Evolutionary conservation across 2,797 vertebrate genomes (phyloP).

Genomic region (Falco novaeseelandiae): DNA sequence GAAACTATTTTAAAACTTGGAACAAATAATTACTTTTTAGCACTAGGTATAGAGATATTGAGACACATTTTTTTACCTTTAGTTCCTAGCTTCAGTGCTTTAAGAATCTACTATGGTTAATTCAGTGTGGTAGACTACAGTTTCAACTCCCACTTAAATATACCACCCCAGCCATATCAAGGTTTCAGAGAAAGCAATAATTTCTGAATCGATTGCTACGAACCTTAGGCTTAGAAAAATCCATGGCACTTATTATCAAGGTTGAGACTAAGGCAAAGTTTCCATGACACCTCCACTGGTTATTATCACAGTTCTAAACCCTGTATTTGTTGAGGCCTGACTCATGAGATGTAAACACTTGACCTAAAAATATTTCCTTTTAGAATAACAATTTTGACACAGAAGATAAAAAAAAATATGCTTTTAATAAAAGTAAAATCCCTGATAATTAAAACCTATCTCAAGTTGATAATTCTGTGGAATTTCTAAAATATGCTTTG

Average conservation of each 20-base stretch:
- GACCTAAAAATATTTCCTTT: neutral
- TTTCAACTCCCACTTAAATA: neutral
- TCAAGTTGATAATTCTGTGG: neutral
- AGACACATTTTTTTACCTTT: accelerated
- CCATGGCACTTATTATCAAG: neutral
- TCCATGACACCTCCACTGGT: neutral
- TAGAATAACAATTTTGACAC: neutral
- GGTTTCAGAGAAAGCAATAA: neutral
- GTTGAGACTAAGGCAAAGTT: neutral
- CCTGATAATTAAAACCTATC: neutral
- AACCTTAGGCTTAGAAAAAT: neutral
- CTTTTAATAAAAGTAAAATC: neutral
- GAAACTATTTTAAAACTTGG: neutral
- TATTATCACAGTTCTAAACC: neutral
- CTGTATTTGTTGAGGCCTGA: neutral
- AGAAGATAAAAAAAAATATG: neutral
- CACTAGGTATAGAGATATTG: no score
- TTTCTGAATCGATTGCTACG: neutral
- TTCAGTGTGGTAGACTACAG: neutral
- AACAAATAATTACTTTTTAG: neutral
- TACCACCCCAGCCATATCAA: neutral
- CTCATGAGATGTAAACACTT: neutral
- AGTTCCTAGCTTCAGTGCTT: neutral
- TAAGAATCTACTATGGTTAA: neutral
- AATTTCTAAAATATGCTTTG: neutral